Conservation (phyloP, 2,888 invertebrate genomes). For the Drosophila hamatofila region DNA sequence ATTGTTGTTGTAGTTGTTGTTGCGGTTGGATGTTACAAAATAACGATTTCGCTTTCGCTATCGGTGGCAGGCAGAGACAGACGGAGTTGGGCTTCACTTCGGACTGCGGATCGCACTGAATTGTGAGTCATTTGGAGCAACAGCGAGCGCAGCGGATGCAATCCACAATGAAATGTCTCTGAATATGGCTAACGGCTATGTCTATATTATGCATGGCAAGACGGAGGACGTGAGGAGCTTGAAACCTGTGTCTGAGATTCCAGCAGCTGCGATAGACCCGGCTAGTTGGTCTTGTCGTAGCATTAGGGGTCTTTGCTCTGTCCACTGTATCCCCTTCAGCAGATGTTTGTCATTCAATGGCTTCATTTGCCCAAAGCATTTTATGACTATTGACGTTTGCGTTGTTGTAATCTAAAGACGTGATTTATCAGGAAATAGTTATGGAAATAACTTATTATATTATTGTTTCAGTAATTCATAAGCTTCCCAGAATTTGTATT, state of each 20-base stretch:
- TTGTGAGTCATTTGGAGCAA: slow-evolving; percentile 74
- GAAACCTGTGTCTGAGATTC: neutral
- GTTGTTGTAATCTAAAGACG: neutral
- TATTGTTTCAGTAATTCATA: neutral
- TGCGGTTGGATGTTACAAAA: slow-evolving; percentile 79
- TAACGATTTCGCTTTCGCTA: slow-evolving; percentile 75
- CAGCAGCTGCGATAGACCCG: neutral
- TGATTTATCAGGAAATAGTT: neutral
- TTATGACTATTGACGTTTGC: neutral
- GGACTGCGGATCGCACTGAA: slow-evolving; percentile 62
- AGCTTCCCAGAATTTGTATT: slow-evolving; percentile 1
- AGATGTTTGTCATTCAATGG: slow-evolving; percentile 54
- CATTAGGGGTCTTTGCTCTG: slow-evolving; percentile 29
- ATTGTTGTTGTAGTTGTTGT: slow-evolving; percentile 39
- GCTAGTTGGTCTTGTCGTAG: slow-evolving; percentile 30
- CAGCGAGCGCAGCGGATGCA: slow-evolving; percentile 54
- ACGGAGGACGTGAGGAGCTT: neutral
- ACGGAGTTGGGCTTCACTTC: slow-evolving; percentile 51
- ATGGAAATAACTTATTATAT: neutral
- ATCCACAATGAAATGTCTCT: slow-evolving; percentile 32
- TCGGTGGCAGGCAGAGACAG: slow-evolving; percentile 33
- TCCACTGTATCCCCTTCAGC: slow-evolving; percentile 16
- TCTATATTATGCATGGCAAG: neutral
- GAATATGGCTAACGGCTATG: slow-evolving; percentile 4
- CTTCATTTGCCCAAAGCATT: slow-evolving; percentile 52